Conservation (phyloP, 2,888 invertebrate species). For the Gonocerus acuteangulatus region DNA sequence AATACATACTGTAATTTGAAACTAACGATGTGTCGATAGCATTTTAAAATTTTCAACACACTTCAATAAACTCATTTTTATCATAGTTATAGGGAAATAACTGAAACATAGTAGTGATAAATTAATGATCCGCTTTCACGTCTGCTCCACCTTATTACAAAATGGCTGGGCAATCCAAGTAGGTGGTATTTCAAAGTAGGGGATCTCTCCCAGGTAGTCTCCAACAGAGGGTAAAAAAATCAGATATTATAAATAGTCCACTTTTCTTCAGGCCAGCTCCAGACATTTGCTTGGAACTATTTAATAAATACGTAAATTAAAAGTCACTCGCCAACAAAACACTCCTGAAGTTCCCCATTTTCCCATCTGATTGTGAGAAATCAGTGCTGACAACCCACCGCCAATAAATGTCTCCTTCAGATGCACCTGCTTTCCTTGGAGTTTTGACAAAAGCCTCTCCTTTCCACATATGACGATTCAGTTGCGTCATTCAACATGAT, state of each 20-base stretch:
- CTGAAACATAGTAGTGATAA: no score
- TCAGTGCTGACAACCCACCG: slow-evolving; percentile 21
- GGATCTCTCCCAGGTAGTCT: slow-evolving; percentile 3
- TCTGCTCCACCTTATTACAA: slow-evolving; percentile 33
- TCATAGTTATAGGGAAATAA: no score
- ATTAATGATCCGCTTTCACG: slow-evolving; percentile 29
- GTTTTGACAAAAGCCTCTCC: not conserved
- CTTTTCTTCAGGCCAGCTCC: not conserved
- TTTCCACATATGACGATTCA: not conserved
- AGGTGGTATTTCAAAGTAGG: slow-evolving; percentile 24
- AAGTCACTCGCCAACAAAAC: slow-evolving; percentile 15
- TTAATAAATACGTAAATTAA: not conserved
- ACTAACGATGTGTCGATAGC: no score
- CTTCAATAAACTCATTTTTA: no score
- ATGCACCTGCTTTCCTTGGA: slow-evolving; percentile 3
- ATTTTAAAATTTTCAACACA: no score
- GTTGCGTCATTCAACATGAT: not conserved
- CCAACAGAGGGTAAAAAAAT: not conserved
- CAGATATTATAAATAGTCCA: not conserved
- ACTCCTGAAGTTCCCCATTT: slow-evolving; percentile 16
- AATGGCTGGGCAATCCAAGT: slow-evolving; percentile 30
- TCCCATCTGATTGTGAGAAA: slow-evolving; percentile 24
- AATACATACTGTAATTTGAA: no score
- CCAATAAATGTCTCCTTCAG: not conserved
- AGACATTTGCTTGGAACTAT: not conserved